Evolutionary conservation across 1,140 invertebrate genomes (phyloP).

Genomic region (Mya arenaria): DNA sequence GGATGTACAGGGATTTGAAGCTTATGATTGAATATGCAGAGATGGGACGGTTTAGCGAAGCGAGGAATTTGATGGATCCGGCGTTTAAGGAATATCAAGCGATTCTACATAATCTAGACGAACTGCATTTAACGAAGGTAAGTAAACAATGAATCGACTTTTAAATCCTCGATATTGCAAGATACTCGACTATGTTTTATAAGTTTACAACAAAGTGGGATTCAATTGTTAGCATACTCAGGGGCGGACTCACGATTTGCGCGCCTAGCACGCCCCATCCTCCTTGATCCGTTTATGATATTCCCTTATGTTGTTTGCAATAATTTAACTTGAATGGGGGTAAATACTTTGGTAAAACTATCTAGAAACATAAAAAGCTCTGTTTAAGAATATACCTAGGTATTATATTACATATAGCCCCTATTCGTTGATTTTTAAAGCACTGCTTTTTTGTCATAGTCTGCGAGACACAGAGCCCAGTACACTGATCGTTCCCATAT

Average conservation of each 20-base stretch:
- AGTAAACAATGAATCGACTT: neutral
- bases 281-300: no score
- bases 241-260: no score
- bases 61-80: constrained; percentile 8
- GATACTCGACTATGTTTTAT: neutral
- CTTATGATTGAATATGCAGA: constrained; percentile 42
- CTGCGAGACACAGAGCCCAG: neutral
- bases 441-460: no score
- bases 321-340: no score
- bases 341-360: no score
- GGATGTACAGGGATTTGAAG: neutral
- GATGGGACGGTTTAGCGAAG: constrained; percentile 43
- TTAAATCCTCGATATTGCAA: neutral
- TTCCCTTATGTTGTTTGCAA: no score
- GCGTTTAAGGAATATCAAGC: constrained; percentile 15
- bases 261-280: no score
- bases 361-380: no score
- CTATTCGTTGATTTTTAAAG: no score
- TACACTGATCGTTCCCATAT: neutral
- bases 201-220: neutral
- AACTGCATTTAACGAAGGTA: constrained; percentile 15
- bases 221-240: neutral
- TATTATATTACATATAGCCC: no score
- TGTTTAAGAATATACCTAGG: no score
- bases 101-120: constrained; percentile 3